A percentile compares a stretch with the other conserved stretches of the same genome.
Conservation (phyloP, 2,797 vertebrate genomes). For the Cyclura pinguis region DNA sequence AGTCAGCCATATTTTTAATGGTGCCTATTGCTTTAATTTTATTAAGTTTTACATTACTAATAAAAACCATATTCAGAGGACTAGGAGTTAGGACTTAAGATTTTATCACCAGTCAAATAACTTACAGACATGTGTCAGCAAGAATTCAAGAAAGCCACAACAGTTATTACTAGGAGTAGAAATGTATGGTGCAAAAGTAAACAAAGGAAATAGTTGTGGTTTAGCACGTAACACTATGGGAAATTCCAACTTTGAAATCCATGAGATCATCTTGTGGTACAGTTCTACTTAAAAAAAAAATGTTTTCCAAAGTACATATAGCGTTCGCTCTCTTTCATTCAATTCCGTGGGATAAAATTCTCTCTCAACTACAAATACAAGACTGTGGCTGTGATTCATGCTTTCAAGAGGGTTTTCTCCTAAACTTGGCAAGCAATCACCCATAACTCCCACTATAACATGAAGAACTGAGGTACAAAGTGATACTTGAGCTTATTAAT, state of each 20-base stretch:
- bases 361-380: neutral
- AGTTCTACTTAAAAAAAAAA: neutral
- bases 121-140: slow-evolving; percentile 4
- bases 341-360: neutral
- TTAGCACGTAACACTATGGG: neutral
- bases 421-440: neutral
- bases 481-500: slow-evolving; percentile 36
- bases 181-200: neutral
- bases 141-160: slow-evolving; percentile 1
- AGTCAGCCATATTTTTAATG: neutral
- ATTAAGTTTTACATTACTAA: neutral
- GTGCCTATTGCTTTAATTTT: neutral
- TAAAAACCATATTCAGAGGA: neutral
- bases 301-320: neutral
- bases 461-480: neutral
- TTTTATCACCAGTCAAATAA: slow-evolving; percentile 18
- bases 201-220: slow-evolving; percentile 22
- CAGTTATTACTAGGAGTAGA: neutral
- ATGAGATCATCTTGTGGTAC: slow-evolving; percentile 1
- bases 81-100: neutral
- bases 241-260: slow-evolving; percentile 11
- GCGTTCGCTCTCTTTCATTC: neutral
- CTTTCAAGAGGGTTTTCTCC: neutral
- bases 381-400: slow-evolving; percentile 6
- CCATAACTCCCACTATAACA: neutral